phyloP scores from a whole-genome alignment of 1,140 invertebrate species.

The Caerostris extrusa region DNA sequence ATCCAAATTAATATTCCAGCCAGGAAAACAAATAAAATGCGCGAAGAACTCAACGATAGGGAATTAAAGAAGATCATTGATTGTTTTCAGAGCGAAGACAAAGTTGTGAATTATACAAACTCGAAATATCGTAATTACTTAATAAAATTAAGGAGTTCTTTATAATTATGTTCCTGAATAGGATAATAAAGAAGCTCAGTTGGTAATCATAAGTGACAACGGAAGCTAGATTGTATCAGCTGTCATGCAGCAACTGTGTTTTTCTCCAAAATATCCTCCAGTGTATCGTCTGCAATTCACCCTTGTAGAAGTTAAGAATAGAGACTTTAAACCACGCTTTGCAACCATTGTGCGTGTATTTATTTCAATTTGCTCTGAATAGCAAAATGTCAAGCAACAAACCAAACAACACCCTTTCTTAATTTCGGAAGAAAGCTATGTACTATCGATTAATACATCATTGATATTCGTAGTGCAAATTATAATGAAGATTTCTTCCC shows the following conservation, averaged over 20 bases:
- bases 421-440: constrained; percentile 54
- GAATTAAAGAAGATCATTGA: background rate
- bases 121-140: background rate
- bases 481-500: no score
- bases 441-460: no score
- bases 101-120: background rate
- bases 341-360: background rate
- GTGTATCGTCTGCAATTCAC: background rate
- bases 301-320: background rate
- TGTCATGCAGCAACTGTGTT: constrained; percentile 28
- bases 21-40: background rate
- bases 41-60: background rate
- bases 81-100: background rate
- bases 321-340: background rate
- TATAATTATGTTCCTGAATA: background rate
- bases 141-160: background rate
- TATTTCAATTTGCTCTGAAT: background rate
- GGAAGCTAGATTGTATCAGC: background rate
- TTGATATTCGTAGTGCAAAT: no score
- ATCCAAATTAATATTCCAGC: background rate
- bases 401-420: background rate
- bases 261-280: background rate
- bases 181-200: background rate
- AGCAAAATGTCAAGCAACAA: background rate
- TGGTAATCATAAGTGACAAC: constrained; percentile 57